Conservation (phyloP, 2,113 vertebrate genomes). For the Hymenochirus boettgeri region DNA sequence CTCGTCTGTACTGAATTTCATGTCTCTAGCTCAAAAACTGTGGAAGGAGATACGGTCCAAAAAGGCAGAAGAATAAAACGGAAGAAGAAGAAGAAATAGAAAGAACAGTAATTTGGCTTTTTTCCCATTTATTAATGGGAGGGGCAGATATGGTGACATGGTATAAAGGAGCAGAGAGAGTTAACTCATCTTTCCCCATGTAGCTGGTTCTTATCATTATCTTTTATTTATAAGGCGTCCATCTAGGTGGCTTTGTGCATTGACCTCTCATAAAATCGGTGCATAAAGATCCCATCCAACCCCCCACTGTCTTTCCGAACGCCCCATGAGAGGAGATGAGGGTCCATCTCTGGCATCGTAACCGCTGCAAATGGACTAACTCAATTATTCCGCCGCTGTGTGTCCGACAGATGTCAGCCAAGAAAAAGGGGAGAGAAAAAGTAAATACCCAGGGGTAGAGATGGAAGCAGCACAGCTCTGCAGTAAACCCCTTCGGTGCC, state of each 20-base stretch:
- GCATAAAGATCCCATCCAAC: background rate
- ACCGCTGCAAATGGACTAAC: slow-evolving; percentile 20
- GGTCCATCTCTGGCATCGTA: background rate
- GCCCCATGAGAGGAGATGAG: background rate
- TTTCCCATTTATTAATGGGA: too few species aligned
- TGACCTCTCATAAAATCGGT: background rate
- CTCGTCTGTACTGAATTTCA: too few species aligned
- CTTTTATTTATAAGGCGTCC: background rate
- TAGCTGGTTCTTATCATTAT: background rate
- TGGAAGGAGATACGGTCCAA: too few species aligned
- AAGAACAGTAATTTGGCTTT: too few species aligned
- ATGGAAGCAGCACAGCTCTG: slow-evolving; percentile 8
- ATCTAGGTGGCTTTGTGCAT: background rate
- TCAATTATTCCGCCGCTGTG: slow-evolving; percentile 33
- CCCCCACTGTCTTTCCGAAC: background rate
- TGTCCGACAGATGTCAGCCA: slow-evolving; percentile 35
- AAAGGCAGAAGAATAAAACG: too few species aligned
- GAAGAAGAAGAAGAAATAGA: too few species aligned
- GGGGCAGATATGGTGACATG: background rate
- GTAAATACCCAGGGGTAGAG: slow-evolving; percentile 22
- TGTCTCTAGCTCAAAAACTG: too few species aligned
- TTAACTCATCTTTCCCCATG: background rate
- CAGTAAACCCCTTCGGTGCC: background rate
- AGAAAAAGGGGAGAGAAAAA: slow-evolving; percentile 9
- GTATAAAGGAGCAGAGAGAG: background rate